Conservation (phyloP, 1,140 invertebrate genomes). For the Drosophila azteca region DNA sequence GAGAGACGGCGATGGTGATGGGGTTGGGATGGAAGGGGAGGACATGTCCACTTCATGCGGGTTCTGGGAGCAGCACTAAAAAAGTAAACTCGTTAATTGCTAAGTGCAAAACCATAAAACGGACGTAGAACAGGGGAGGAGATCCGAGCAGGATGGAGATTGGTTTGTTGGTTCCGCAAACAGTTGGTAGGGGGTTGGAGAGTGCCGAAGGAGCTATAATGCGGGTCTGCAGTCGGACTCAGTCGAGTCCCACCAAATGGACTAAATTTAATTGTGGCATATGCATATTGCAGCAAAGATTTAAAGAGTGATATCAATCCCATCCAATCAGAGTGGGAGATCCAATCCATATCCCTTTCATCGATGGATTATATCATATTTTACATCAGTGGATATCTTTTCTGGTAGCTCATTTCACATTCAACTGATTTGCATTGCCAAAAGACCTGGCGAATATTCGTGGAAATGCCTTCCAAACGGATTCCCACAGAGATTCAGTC, state of each 20-base stretch:
- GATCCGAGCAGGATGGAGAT: neutral
- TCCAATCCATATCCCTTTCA: neutral
- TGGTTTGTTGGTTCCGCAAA: neutral
- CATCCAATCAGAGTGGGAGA: neutral
- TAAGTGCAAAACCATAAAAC: slow-evolving; percentile 73
- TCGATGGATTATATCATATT: neutral
- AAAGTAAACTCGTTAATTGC: slow-evolving; percentile 75
- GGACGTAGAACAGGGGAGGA: slow-evolving; percentile 15
- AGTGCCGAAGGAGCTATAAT: slow-evolving; percentile 1
- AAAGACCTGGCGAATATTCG: slow-evolving; percentile 1
- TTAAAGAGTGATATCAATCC: too few species aligned
- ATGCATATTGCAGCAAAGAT: neutral
- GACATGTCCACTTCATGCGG: slow-evolving; percentile 53
- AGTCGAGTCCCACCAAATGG: neutral
- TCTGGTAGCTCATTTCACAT: slow-evolving; percentile 16
- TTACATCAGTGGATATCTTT: slow-evolving; percentile 24
- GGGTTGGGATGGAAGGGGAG: neutral
- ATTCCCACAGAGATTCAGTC: neutral
- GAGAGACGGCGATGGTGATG: too few species aligned
- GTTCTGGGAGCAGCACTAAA: slow-evolving; percentile 49
- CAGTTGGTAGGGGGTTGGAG: slow-evolving; percentile 3
- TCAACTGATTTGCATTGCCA: slow-evolving; percentile 37
- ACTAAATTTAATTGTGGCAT: neutral
- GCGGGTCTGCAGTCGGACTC: neutral
- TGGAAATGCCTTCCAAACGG: slow-evolving; percentile 12